A percentile compares a stretch with the other conserved stretches of the same genome.
phyloP scores from a whole-genome alignment of 2,113 vertebrate genomes.

The Lipophrys pholis region DNA sequence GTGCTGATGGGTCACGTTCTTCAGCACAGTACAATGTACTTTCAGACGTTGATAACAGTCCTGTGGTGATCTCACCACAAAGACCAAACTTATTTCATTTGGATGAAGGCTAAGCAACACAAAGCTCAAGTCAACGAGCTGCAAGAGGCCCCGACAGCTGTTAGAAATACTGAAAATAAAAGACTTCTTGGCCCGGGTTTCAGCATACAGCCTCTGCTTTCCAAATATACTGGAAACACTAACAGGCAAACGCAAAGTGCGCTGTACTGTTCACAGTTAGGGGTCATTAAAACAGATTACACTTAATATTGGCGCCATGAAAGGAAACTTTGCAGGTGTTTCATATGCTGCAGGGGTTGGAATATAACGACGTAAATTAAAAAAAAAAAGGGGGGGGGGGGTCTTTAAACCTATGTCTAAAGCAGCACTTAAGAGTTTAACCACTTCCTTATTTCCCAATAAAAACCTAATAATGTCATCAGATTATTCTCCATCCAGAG shows the following conservation, averaged over 20 bases:
- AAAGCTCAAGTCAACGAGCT: slow-evolving; percentile 31
- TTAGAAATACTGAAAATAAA: slow-evolving; percentile 17
- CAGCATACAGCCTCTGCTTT: neutral
- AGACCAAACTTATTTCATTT: slow-evolving; percentile 42
- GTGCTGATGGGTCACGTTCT: slow-evolving; percentile 39
- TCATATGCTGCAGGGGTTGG: slow-evolving; percentile 33
- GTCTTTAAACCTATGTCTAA: neutral
- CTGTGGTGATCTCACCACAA: slow-evolving; percentile 3
- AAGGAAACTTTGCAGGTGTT: slow-evolving; percentile 33
- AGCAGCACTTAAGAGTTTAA: slow-evolving; percentile 1
- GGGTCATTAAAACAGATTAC: slow-evolving; percentile 27
- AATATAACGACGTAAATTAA: slow-evolving; percentile 22
- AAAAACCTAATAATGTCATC: neutral
- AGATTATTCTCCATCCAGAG: slow-evolving; percentile 16
- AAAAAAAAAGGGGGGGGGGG: neutral
- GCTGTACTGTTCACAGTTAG: slow-evolving; percentile 1
- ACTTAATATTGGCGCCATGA: slow-evolving; percentile 9
- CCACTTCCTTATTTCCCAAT: neutral
- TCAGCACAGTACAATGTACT: slow-evolving; percentile 17
- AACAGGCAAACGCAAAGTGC: slow-evolving; percentile 9
- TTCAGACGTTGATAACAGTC: slow-evolving; percentile 25
- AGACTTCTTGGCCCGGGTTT: slow-evolving; percentile 16
- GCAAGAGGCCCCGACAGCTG: slow-evolving; percentile 35
- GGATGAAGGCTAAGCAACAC: slow-evolving; percentile 40
- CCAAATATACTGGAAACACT: slow-evolving; percentile 15